These are phyloP conservation scores for Drosophila demipolita DNA, from an alignment of 2,888 invertebrate genomes.

Conservation along the genomic window DNA sequence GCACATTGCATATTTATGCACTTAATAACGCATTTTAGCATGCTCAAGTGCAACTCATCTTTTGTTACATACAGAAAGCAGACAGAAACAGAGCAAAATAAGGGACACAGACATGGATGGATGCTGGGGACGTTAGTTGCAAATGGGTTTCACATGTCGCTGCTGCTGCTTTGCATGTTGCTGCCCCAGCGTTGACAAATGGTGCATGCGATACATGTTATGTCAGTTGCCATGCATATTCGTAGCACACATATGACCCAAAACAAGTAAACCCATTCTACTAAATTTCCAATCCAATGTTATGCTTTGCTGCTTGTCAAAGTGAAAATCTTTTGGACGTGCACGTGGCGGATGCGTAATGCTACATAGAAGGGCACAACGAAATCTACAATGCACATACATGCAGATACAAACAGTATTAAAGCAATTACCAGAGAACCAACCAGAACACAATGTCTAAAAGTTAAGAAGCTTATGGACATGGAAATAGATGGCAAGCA, in stretches of 20 bases:
- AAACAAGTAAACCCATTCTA: neutral
- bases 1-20: constrained; percentile 80
- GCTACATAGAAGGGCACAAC: constrained; percentile 12
- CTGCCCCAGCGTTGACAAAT: constrained; percentile 61
- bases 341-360: constrained; percentile 58
- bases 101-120: constrained; percentile 2
- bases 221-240: constrained; percentile 51
- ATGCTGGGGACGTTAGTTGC: constrained; percentile 17
- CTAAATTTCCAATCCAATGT: constrained; percentile 44
- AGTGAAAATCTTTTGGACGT: constrained; percentile 35
- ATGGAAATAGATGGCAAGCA: constrained; percentile 12
- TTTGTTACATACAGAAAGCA: constrained; percentile 64
- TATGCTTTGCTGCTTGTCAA: constrained; percentile 43
- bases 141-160: constrained; percentile 51
- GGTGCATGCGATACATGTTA: constrained; percentile 66
- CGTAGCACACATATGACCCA: neutral
- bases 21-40: constrained; percentile 81
- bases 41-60: constrained; percentile 79
- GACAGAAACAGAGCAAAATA: neutral
- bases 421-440: constrained; percentile 41
- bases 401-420: constrained; percentile 7
- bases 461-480: constrained; percentile 32
- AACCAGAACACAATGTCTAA: neutral
- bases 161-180: neutral
- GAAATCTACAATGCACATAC: constrained; percentile 9